A percentile compares a stretch with the other conserved stretches of the same genome.
Conservation (phyloP, 2,797 vertebrate genomes). For the Petrocephalus schoutedeni region DNA sequence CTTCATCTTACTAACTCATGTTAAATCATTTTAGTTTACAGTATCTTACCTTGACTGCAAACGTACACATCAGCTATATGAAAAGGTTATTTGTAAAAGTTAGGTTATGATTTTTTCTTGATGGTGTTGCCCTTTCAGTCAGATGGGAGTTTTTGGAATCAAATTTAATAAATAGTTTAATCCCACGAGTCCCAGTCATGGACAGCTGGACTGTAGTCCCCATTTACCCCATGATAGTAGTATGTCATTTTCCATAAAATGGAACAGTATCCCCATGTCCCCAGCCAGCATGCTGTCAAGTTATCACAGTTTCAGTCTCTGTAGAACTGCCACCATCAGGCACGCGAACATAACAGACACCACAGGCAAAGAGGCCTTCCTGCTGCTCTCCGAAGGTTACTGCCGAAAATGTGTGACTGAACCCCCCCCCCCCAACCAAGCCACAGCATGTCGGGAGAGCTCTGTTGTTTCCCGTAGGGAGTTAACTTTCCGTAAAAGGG, state of each 20-base stretch:
- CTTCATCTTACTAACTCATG: constrained; percentile 11
- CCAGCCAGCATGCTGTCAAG: background rate
- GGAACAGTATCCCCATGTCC: background rate
- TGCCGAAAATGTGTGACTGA: constrained; percentile 34
- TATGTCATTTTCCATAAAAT: background rate
- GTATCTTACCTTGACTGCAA: background rate
- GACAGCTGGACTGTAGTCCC: background rate
- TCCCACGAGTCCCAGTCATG: background rate
- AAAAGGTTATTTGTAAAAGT: background rate
- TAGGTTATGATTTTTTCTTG: background rate
- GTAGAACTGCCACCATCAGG: background rate
- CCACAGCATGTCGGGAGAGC: constrained; percentile 30
- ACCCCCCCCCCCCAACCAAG: constrained; percentile 39
- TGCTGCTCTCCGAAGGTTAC: constrained; percentile 33
- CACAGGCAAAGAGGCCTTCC: constrained; percentile 25
- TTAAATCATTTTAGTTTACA: constrained; percentile 1
- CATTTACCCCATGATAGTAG: background rate
- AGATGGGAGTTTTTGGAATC: background rate
- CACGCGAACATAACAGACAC: constrained; percentile 12
- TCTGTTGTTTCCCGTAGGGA: constrained; percentile 67
- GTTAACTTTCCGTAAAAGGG: constrained; percentile 63
- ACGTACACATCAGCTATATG: background rate
- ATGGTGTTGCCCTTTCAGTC: background rate
- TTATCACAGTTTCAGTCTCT: background rate
- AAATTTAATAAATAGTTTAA: background rate